Base-by-base conservation (phyloP, 2,888 invertebrate genomes). In the Mystacides longicornis region DNA sequence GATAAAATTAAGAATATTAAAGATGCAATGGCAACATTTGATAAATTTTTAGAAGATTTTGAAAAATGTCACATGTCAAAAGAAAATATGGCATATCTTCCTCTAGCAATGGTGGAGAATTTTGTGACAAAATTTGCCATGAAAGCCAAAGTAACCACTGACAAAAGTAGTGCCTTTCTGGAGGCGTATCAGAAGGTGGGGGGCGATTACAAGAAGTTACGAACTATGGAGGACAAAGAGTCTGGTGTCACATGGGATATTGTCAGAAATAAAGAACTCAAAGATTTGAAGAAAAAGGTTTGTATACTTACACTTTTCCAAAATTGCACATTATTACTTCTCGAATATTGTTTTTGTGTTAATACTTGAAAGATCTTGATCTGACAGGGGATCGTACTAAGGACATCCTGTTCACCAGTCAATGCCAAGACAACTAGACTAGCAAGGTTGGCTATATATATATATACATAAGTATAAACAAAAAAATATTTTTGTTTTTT, bases 1-100 rank as follows among this genome's bases (percentile, higher is more conserved):
- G 83, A 84, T 16, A 89, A 89, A 65, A 72, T 88, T 4, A 77
- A 81, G 55, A 85, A 87, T 64, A 86, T 89, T 58, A 85, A 85
- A 61, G 86, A 86, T 61, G 87, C 87, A 0, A 78, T 89, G 50
- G 69, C 80, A 22, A 72, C 83, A 7, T 82, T 89, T 62, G 87
- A 89, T 65, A 79, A 83, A 62, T 89, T 87, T 71, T 71, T 89
- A 0, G 85, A 86, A 55, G 85, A 86, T 60, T 89, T 85, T 66
- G 87, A 87, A 62, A 77, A 78, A 0, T 74, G 81, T 62, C 83
- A 85, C 63, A 70, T 82, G 56, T 80, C 83, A 27, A 81, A 80
- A 60, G 82, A 85, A 63, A 88, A 88, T 69, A 81, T 85, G 61
- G 73, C 84, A 0, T 89, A 89, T 67, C 65, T 89, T 20, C 74